These are phyloP conservation scores for Premnoplex brunnescens DNA, from an alignment of 2,797 vertebrate genomes.

Conservation along the genomic window DNA sequence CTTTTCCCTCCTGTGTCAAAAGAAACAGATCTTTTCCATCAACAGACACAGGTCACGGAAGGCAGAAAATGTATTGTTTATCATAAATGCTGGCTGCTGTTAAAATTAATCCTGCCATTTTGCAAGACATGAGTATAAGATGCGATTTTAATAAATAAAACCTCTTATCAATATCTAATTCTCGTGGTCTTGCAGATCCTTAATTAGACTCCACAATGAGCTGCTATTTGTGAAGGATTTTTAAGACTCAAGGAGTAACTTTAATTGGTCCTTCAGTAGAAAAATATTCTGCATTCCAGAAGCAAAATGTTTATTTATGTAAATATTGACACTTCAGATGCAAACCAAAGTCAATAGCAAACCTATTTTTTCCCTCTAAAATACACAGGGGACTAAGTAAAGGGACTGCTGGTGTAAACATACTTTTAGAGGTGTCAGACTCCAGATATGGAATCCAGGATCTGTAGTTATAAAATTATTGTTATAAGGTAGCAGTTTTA, in stretches of 20 bases:
- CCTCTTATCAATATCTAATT: background rate
- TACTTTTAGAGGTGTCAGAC: background rate
- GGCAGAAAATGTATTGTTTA: background rate
- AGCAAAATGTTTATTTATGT: background rate
- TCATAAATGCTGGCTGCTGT: background rate
- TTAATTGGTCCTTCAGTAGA: background rate
- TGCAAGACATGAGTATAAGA: background rate
- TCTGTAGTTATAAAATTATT: slow-evolving; percentile 26
- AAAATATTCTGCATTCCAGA: background rate
- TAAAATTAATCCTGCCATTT: background rate
- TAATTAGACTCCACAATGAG: background rate
- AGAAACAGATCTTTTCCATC: background rate
- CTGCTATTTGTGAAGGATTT: background rate
- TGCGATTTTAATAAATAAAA: background rate
- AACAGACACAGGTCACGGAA: background rate
- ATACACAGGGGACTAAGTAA: background rate
- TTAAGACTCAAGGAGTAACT: background rate
- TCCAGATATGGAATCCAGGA: background rate
- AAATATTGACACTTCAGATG: background rate
- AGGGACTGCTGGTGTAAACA: background rate
- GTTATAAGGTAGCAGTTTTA: slow-evolving; percentile 18
- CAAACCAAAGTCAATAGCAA: background rate
- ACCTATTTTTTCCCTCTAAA: background rate
- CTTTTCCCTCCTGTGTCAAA: background rate
- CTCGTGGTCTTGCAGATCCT: background rate